phyloP scores from a whole-genome alignment of 1,140 invertebrate species.

The Papilio aristodemus region DNA sequence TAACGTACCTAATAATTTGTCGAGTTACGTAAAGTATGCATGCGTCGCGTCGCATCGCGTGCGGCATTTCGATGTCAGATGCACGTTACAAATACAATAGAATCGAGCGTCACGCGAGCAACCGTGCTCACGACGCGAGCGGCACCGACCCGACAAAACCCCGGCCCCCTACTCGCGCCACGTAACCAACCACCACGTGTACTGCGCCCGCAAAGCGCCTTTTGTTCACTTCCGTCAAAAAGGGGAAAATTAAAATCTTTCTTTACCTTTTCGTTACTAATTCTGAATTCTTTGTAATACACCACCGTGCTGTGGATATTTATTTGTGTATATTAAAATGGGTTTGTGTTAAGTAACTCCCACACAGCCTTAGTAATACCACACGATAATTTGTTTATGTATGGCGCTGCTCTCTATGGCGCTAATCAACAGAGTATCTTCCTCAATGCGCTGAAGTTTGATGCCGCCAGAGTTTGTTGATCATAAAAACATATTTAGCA shows the following conservation, averaged over 20 bases:
- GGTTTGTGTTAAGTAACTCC: too few species aligned
- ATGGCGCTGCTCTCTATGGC: too few species aligned
- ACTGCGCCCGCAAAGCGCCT: neutral
- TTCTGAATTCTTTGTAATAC: neutral
- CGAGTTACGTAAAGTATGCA: neutral
- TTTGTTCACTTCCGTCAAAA: neutral
- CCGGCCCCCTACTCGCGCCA: neutral
- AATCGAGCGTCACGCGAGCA: conserved; percentile 5
- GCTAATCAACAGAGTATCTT: too few species aligned
- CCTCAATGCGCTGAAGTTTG: too few species aligned
- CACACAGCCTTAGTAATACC: too few species aligned
- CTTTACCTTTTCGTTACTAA: neutral
- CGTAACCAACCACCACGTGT: neutral
- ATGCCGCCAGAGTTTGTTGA: too few species aligned
- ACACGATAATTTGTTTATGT: too few species aligned
- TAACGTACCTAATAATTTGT: neutral
- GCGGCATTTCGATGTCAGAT: neutral
- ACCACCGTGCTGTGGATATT: too few species aligned
- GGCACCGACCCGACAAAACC: neutral
- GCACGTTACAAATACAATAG: conserved; percentile 14
- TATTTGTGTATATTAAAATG: too few species aligned
- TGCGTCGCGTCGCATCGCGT: conserved; percentile 4
- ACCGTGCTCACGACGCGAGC: conserved; percentile 2
- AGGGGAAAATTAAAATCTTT: conserved; percentile 13
- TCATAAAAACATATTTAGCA: neutral